phyloP scores from a whole-genome alignment of 2,797 vertebrate genomes.

The Pygocentrus nattereri region DNA sequence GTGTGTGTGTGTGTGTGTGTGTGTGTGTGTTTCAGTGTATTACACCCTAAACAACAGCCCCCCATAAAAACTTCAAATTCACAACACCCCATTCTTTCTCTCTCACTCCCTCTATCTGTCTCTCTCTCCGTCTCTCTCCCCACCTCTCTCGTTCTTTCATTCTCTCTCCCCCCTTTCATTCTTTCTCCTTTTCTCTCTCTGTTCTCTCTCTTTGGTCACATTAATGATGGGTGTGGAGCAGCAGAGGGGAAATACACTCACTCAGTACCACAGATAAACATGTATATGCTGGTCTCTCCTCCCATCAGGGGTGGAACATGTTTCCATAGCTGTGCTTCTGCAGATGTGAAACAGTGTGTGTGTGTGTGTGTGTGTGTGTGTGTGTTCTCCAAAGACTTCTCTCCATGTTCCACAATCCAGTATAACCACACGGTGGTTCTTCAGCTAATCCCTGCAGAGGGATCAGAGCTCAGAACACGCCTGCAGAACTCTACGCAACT shows the following conservation, averaged over 20 bases:
- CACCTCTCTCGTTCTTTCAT: conserved; percentile 31
- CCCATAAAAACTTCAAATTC: too few relatives aligned
- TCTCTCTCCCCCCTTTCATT: conserved; percentile 51
- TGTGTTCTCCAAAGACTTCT: not conserved
- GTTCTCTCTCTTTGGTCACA: conserved; percentile 43
- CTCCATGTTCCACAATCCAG: not conserved
- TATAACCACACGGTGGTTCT: not conserved
- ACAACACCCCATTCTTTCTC: not conserved
- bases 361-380: conserved; percentile 40
- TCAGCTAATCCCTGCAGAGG: not conserved
- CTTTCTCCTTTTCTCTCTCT: conserved; percentile 32
- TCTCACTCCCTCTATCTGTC: conserved; percentile 2
- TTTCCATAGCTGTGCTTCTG: conserved; percentile 75
- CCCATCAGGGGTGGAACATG: conserved; percentile 64
- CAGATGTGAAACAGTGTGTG: conserved; percentile 67
- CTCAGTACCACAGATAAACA: conserved; percentile 55
- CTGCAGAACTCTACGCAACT: too few relatives aligned
- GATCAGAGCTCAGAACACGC: not conserved
- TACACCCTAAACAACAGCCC: too few relatives aligned
- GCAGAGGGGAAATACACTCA: conserved; percentile 50
- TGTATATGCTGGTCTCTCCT: conserved; percentile 46
- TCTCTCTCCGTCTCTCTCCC: not conserved
- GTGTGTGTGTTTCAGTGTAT: too few relatives aligned
- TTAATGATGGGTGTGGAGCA: conserved; percentile 64
- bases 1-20: too few relatives aligned